These are phyloP conservation scores for Elegia similella DNA, from an alignment of 2,888 invertebrate species.

Conservation along the genomic window DNA sequence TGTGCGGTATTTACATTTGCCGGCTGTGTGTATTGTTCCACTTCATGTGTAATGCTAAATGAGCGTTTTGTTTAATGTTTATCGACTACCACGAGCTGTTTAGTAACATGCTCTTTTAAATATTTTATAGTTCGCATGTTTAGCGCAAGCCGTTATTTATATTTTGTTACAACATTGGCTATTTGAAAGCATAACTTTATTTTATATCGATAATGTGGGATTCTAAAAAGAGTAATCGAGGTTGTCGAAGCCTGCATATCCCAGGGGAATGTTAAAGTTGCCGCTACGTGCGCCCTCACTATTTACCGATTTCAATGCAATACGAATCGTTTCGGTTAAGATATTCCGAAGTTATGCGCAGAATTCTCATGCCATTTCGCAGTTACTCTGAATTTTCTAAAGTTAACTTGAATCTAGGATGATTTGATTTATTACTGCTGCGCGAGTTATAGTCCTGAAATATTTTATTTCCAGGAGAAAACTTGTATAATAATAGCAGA, in stretches of 20 bases:
- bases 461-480: background rate
- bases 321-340: slow-evolving; percentile 28
- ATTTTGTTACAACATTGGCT: background rate
- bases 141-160: background rate
- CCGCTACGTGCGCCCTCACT: slow-evolving; percentile 28
- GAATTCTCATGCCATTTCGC: slow-evolving; percentile 36
- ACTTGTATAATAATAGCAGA: background rate
- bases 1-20: slow-evolving; percentile 31
- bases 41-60: slow-evolving; percentile 22
- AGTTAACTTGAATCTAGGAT: background rate
- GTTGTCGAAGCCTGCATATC: slow-evolving; percentile 21
- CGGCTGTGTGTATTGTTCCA: slow-evolving; percentile 28
- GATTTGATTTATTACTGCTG: slow-evolving; percentile 2
- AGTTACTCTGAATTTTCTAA: slow-evolving; percentile 8
- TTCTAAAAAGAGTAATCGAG: slow-evolving; percentile 10
- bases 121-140: background rate
- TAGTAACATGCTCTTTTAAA: slow-evolving; percentile 5
- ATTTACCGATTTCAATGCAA: slow-evolving; percentile 28
- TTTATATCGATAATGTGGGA: slow-evolving; percentile 1
- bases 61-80: slow-evolving; percentile 31
- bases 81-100: slow-evolving; percentile 7
- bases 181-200: background rate
- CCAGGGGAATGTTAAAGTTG: slow-evolving; percentile 31
- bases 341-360: slow-evolving; percentile 33
- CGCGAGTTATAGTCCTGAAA: background rate